Evolutionary conservation across 2,113 vertebrate species (phyloP), one percentile per base, ranked within the genome.

Genomic region (Siniperca chuatsi): DNA sequence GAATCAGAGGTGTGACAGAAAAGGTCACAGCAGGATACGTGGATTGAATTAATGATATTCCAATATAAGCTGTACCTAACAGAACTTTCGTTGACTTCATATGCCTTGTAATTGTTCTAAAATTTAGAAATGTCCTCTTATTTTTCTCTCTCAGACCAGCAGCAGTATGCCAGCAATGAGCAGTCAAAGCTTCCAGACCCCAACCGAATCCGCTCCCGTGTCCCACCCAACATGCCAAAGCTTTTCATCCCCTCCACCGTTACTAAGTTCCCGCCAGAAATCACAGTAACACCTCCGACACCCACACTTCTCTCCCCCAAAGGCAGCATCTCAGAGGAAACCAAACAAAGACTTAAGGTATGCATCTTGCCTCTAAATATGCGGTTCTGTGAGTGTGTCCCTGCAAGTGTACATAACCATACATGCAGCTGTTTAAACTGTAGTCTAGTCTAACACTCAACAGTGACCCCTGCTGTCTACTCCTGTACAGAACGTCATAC

Each of bases 271-370:
- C 98, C 98, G 8, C 98, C 98, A 2, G 98, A 99, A 95, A 99
- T 99, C 96, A 99, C 98, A 9, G 98, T 99, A 85, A 99, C 98
- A 0, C 98, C 98, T 4, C 98, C 98, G 35, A 99, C 98, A 10
- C 98, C 98, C 72, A 99, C 98, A 23, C 96, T 99, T 57, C 98
- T 99, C 79, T 99, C 98, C 35, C 98, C 98, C 69, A 99, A 98
- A 95, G 98, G 98, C 95, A 99, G 98, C 95, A 97, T 99, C 94
- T 99, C 98, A 2, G 98, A 99, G 94, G 98, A 99, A 93, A 99
- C 98, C 94, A 99, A 99, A 90, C 98, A 98, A 89, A 98, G 97
- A 90, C 97, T 99, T 48, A 99, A 99, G 97, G 98, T 99, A 92
- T 84, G 86, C 79, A 57, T 4, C 48, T 9, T 16, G 20, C 21